Conservation (phyloP, 2,113 vertebrate genomes). For the Callopanchax toddi region DNA sequence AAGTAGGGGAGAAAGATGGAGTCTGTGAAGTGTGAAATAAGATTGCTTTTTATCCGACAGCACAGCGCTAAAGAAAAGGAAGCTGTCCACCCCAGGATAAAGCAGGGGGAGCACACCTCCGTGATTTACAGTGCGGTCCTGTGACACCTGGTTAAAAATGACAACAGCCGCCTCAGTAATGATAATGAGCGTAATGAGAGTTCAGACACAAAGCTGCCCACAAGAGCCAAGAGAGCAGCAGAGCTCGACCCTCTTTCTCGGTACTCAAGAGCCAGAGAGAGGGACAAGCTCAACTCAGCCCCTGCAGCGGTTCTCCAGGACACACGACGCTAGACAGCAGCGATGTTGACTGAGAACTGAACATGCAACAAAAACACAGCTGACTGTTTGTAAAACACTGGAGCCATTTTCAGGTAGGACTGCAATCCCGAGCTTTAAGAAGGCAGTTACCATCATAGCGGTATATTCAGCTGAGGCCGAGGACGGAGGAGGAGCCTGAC, state of each 20-base stretch:
- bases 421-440: slow-evolving; percentile 51
- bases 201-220: slow-evolving; percentile 50
- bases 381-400: slow-evolving; percentile 48
- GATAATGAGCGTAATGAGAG: slow-evolving; percentile 78
- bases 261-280: slow-evolving; percentile 38
- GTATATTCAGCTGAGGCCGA: slow-evolving; percentile 63
- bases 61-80: slow-evolving; percentile 77
- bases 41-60: slow-evolving; percentile 83
- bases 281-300: slow-evolving; percentile 52
- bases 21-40: slow-evolving; percentile 84
- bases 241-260: slow-evolving; percentile 47
- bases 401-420: slow-evolving; percentile 67
- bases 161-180: slow-evolving; percentile 74
- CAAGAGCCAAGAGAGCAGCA: slow-evolving; percentile 51
- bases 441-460: slow-evolving; percentile 62
- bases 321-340: slow-evolving; percentile 37
- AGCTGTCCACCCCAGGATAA: slow-evolving; percentile 73
- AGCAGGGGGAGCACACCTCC: slow-evolving; percentile 51
- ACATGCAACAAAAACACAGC: slow-evolving; percentile 46
- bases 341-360: slow-evolving; percentile 39
- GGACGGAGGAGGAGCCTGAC: slow-evolving; percentile 75
- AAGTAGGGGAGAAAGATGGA: slow-evolving; percentile 76
- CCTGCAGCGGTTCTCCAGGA: slow-evolving; percentile 49
- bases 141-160: slow-evolving; percentile 80
- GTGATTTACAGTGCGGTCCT: slow-evolving; percentile 52